Evolutionary conservation across 2,113 vertebrate species (phyloP).

Genomic region (Hirundichthys speculiger): DNA sequence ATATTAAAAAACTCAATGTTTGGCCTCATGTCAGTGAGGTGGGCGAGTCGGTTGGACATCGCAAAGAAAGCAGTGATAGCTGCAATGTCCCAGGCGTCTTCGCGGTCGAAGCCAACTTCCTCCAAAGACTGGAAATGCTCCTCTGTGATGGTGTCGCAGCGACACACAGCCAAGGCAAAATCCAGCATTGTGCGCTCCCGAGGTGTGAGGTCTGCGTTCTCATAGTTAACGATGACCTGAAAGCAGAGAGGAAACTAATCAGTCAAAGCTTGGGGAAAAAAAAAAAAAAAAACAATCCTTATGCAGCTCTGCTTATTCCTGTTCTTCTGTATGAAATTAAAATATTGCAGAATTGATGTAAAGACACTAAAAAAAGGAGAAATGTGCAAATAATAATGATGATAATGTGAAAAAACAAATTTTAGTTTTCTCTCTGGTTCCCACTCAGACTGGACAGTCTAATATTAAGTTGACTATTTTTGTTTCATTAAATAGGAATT

Average conservation of each 20-base stretch:
- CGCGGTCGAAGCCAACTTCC: slow-evolving; percentile 82
- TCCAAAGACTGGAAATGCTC: slow-evolving; percentile 82
- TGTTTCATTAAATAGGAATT: no score
- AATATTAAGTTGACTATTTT: no score
- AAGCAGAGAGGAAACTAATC: fast-evolving
- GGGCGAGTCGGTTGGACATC: slow-evolving; percentile 86
- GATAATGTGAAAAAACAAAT: no score
- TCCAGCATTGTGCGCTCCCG: slow-evolving; percentile 85
- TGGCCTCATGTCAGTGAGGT: slow-evolving; percentile 82
- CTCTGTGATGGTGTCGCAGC: slow-evolving; percentile 83
- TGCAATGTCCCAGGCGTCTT: slow-evolving; percentile 89
- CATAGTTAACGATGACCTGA: slow-evolving; percentile 85
- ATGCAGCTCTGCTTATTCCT: no score
- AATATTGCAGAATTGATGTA: no score
- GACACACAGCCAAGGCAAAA: slow-evolving; percentile 84
- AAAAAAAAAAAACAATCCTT: neutral
- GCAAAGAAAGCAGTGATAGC: slow-evolving; percentile 86
- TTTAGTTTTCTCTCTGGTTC: no score
- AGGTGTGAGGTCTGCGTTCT: slow-evolving; percentile 78
- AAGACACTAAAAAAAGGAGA: no score
- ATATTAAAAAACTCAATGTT: slow-evolving; percentile 86
- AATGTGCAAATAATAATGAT: no score
- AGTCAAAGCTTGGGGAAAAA: neutral
- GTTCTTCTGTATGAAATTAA: no score
- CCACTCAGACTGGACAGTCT: no score